These are phyloP conservation scores for Harmothoe impar DNA, from an alignment of 2,888 invertebrate genomes.

Conservation along the genomic window DNA sequence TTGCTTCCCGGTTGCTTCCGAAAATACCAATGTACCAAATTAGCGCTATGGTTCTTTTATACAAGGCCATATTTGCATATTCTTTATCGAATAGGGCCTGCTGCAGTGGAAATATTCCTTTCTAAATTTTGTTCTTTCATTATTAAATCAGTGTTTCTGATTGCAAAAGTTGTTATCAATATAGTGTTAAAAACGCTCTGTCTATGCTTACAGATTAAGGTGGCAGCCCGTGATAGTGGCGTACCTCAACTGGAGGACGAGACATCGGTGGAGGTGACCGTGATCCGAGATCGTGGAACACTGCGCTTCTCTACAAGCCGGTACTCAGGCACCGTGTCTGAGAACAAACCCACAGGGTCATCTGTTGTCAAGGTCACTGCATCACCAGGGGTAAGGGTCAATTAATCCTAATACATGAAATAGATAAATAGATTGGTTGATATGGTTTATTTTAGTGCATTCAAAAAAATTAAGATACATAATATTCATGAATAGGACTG, in stretches of 20 bases:
- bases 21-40: too few relatives aligned
- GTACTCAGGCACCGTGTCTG: conserved; percentile 66
- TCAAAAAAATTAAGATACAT: background rate
- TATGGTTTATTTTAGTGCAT: background rate
- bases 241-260: conserved; percentile 66
- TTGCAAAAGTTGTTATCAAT: too few relatives aligned
- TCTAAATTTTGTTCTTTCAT: too few relatives aligned
- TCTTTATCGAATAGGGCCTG: too few relatives aligned
- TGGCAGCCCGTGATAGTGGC: conserved; percentile 72
- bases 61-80: too few relatives aligned
- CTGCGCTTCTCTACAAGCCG: conserved; percentile 67
- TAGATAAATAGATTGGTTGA: background rate
- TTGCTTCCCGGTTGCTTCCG: too few relatives aligned
- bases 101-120: too few relatives aligned
- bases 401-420: background rate
- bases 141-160: too few relatives aligned
- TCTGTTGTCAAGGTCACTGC: conserved; percentile 65
- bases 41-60: too few relatives aligned
- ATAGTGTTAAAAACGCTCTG: too few relatives aligned
- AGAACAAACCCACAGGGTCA: conserved; percentile 65
- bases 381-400: conserved; percentile 68
- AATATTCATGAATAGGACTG: too few relatives aligned
- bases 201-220: conserved; percentile 54
- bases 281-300: conserved; percentile 68
- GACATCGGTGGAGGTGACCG: conserved; percentile 69